Percentiles rank a stretch among this genome's conserved stretches.
Conservation (phyloP, 1,140 invertebrate species). For the Popillia japonica region DNA sequence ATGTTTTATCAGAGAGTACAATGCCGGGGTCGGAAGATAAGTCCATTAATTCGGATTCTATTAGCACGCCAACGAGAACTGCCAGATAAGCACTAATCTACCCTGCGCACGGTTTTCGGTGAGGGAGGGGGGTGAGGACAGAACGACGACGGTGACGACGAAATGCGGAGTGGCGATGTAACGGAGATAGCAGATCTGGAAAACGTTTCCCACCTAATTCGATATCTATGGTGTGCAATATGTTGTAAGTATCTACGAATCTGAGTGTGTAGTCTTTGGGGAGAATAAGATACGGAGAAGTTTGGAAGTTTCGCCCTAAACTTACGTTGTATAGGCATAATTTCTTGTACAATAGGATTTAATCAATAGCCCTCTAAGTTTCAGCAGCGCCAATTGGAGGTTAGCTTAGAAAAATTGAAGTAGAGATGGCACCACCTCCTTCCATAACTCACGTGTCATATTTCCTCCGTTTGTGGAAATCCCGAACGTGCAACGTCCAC, state of each 20-base stretch:
- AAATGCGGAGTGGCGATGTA: not conserved
- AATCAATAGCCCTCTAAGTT: too few species aligned
- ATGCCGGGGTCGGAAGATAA: slow-evolving; percentile 46
- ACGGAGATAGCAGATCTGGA: not conserved
- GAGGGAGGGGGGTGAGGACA: slow-evolving; percentile 27
- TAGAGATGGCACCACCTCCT: too few species aligned
- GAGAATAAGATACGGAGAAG: too few species aligned
- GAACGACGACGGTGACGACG: not conserved
- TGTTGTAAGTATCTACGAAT: not conserved
- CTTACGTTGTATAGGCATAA: too few species aligned
- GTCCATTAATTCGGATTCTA: slow-evolving; percentile 50
- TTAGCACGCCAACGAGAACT: slow-evolving; percentile 49
- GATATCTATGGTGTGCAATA: not conserved
- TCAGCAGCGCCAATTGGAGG: too few species aligned
- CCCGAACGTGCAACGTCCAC: too few species aligned
- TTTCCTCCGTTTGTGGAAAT: too few species aligned
- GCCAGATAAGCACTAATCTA: slow-evolving; percentile 48
- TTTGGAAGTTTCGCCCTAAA: too few species aligned
- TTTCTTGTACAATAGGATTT: too few species aligned
- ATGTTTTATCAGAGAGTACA: slow-evolving; percentile 47
- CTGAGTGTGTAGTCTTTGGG: too few species aligned
- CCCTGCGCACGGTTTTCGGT: not conserved
- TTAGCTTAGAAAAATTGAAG: too few species aligned
- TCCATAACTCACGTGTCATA: too few species aligned
- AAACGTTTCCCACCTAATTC: not conserved